Conservation (phyloP, 1,140 invertebrate species). For the Halotydeus destructor region DNA sequence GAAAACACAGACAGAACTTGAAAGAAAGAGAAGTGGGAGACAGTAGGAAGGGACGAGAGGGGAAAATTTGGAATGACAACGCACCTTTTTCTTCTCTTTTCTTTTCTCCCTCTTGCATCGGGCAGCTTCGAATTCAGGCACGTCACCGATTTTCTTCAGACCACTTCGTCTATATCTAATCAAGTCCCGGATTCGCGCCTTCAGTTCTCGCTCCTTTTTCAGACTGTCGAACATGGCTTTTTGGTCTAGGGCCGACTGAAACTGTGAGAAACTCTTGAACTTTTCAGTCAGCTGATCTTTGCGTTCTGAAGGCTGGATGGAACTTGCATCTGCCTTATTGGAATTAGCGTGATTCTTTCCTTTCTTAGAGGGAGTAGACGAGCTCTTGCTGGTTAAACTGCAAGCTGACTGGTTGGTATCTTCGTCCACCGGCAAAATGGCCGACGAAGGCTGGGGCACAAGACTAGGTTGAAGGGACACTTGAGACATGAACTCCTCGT, state of each 20-base stretch:
- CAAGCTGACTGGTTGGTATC: too few relatives aligned
- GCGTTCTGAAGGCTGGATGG: background rate
- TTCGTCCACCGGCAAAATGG: too few relatives aligned
- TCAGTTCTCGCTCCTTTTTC: conserved; percentile 57
- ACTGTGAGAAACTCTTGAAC: conserved; percentile 61
- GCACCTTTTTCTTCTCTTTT: background rate
- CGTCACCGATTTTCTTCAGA: conserved; percentile 22
- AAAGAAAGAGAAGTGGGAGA: too few relatives aligned
- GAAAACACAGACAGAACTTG: too few relatives aligned
- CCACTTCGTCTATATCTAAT: conserved; percentile 30
- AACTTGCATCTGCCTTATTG: background rate
- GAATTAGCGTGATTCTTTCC: background rate
- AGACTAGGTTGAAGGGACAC: too few relatives aligned
- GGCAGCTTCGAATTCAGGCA: background rate
- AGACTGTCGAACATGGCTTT: conserved; percentile 49
- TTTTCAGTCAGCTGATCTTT: conserved; percentile 37
- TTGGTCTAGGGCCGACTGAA: conserved; percentile 61
- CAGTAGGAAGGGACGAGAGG: too few relatives aligned
- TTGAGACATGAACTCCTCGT: background rate
- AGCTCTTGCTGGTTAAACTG: background rate
- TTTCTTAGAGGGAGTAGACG: conserved; percentile 14
- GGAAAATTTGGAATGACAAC: too few relatives aligned
- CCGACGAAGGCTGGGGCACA: too few relatives aligned
- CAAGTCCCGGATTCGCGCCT: conserved; percentile 55
- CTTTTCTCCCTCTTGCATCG: background rate